These are phyloP conservation scores for Campylorhamphus procurvoides DNA, from an alignment of 2,113 vertebrate species.

Conservation along the genomic window DNA sequence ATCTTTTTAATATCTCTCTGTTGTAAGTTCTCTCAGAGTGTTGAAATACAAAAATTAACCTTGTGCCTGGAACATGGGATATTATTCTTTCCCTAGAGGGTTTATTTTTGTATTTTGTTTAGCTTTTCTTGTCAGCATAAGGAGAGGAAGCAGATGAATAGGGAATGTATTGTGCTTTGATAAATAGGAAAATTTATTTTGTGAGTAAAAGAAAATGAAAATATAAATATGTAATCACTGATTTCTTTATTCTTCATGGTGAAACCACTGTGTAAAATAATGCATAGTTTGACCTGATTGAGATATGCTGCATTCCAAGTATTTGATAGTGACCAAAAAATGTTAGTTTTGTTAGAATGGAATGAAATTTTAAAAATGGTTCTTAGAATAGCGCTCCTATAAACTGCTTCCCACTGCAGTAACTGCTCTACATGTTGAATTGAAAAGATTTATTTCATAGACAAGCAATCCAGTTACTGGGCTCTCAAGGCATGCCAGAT, in stretches of 20 bases:
- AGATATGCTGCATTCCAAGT: not conserved
- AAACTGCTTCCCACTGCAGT: not conserved
- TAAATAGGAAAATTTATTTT: not conserved
- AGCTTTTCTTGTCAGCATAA: not conserved
- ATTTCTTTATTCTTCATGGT: not conserved
- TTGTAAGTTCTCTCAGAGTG: not conserved
- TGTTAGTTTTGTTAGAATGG: not conserved
- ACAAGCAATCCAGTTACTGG: not conserved
- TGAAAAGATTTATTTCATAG: not conserved
- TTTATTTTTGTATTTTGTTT: constrained; percentile 22
- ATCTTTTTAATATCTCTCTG: not conserved
- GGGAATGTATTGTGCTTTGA: not conserved
- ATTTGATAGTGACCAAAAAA: not conserved
- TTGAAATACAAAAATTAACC: constrained; percentile 34
- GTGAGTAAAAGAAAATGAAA: not conserved
- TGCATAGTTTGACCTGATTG: not conserved
- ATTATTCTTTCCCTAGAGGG: not conserved
- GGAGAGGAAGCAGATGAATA: not conserved
- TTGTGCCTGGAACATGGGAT: not conserved
- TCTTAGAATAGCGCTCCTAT: not conserved
- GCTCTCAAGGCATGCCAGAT: not conserved
- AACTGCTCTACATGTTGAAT: not conserved
- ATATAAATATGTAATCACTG: not conserved
- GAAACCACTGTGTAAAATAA: not conserved
- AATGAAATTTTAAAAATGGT: not conserved